These are phyloP conservation scores for Solen grandis DNA, from an alignment of 1,140 invertebrate species.

Conservation along the genomic window DNA sequence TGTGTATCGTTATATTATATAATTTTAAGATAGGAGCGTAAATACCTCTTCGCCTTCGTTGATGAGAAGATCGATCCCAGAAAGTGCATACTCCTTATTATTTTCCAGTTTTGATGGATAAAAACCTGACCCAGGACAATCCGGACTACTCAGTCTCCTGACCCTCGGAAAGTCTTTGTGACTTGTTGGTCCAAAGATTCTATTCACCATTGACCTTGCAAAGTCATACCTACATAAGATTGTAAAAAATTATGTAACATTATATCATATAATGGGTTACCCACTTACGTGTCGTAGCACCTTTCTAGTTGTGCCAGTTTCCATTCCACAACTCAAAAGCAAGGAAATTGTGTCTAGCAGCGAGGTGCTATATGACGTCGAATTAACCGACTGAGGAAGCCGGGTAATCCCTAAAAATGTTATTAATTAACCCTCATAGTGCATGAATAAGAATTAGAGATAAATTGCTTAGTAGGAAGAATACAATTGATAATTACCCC, in stretches of 20 bases:
- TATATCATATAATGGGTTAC: no score
- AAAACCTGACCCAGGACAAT: slow-evolving; percentile 53
- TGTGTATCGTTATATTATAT: neutral
- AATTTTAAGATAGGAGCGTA: neutral
- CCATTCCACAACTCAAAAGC: no score
- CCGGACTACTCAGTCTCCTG: slow-evolving; percentile 30
- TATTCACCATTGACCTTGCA: slow-evolving; percentile 53
- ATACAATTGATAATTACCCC: slow-evolving; percentile 46
- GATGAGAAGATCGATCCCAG: slow-evolving; percentile 53
- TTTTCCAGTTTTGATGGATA: slow-evolving; percentile 48
- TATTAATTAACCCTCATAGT: no score
- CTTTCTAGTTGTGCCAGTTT: no score
- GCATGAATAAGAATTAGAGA: no score
- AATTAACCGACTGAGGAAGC: no score
- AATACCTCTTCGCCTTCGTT: slow-evolving; percentile 4
- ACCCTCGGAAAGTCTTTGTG: slow-evolving; percentile 58
- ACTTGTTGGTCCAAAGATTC: slow-evolving; percentile 62
- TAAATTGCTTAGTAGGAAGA: no score
- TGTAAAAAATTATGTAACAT: no score
- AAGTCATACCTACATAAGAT: slow-evolving; percentile 56
- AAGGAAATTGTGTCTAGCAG: no score
- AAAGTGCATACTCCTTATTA: slow-evolving; percentile 46
- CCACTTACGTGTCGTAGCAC: no score
- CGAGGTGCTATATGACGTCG: no score
- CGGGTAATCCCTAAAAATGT: no score